phyloP scores from a whole-genome alignment of 1,140 invertebrate species.

The Meloidogyne hapla region DNA sequence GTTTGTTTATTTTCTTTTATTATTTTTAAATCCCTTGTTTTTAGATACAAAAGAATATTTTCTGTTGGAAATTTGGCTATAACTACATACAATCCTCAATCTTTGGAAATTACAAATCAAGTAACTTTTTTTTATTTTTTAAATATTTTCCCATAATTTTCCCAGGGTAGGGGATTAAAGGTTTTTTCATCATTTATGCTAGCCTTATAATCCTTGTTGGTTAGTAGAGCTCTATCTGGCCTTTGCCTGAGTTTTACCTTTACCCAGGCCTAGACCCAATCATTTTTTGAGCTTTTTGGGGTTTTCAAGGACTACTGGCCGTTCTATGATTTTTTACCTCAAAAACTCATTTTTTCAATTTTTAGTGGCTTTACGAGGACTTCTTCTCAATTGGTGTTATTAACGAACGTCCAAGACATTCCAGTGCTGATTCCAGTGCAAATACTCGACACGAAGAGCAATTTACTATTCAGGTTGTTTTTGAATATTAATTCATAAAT shows the following conservation, averaged over 20 bases:
- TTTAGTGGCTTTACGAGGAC: slow-evolving; percentile 69
- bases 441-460: slow-evolving; percentile 7
- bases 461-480: slow-evolving; percentile 13
- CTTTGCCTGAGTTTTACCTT: too few relatives aligned
- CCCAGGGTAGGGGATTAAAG: slow-evolving; percentile 69
- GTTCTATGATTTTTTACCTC: slow-evolving; percentile 64
- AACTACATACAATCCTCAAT: slow-evolving; percentile 91
- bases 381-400: slow-evolving; percentile 67
- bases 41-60: slow-evolving; percentile 92
- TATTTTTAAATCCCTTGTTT: slow-evolving; percentile 41
- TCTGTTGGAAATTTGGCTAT: slow-evolving; percentile 90
- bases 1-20: slow-evolving; percentile 68
- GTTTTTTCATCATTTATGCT: slow-evolving; percentile 70
- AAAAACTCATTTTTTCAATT: slow-evolving; percentile 42
- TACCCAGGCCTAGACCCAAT: too few relatives aligned
- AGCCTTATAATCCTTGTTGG: too few relatives aligned
- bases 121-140: slow-evolving; percentile 69
- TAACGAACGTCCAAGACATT: slow-evolving; percentile 47
- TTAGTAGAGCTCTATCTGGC: too few relatives aligned
- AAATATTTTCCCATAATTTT: too few relatives aligned
- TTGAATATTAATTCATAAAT: slow-evolving; percentile 62
- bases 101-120: slow-evolving; percentile 91
- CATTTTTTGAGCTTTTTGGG: too few relatives aligned
- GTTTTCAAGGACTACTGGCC: too few relatives aligned
- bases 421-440: slow-evolving; percentile 8